Evolutionary conservation across 2,113 vertebrate species (phyloP), one percentile per base, ranked within the genome.

Genomic region (Carassius gibelio): DNA sequence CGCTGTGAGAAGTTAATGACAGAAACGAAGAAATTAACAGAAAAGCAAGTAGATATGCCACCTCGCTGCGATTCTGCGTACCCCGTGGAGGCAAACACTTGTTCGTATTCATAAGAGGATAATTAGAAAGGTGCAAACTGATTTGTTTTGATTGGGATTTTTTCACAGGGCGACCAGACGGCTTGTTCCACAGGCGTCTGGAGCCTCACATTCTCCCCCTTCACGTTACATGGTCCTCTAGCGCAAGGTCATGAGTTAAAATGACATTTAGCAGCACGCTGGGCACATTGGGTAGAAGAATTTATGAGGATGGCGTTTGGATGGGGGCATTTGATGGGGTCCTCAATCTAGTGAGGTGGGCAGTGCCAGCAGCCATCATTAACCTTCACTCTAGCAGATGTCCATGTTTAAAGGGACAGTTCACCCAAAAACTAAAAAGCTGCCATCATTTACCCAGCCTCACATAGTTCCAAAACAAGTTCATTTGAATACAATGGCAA

Each of bases 321-420:
- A 8, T 50, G 15, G 69, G 62, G 74, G 38, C 50, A 26, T 88
- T 81, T 75, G 69, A 86, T 86, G 81, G 57, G 75, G 45, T 83
- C 69, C 61, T 84, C 52, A 66, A 81, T 23, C 4, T 72, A 82
- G 34, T 38, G 66, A 64, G 68, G 17, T 50, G 52, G 75, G 8
- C 69, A 81, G 48, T 15, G 75, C 82, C 75, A 64, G 82, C 52
- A 57, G 75, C 42, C 77, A 81, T 88, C 77, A 84, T 88, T 86
- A 88, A 88, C 85, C 84, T 88, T 88, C 82, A 86, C 69, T 75
- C 2, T 17, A 14, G 45, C 72, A 75, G 72, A 42, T 4, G 3
- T 9, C 17, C 68, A 42, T 21, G 42, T 45, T 45, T 45, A 45
- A 45, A 45, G 42, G 42, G 42, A 45, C 68, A 21, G 34, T 38